A percentile compares a stretch with the other conserved stretches of the same genome.
Evolutionary conservation across 92 coral and sea anemone genomes (phyloP).

Genomic region (Umimayanthus kanabou): DNA sequence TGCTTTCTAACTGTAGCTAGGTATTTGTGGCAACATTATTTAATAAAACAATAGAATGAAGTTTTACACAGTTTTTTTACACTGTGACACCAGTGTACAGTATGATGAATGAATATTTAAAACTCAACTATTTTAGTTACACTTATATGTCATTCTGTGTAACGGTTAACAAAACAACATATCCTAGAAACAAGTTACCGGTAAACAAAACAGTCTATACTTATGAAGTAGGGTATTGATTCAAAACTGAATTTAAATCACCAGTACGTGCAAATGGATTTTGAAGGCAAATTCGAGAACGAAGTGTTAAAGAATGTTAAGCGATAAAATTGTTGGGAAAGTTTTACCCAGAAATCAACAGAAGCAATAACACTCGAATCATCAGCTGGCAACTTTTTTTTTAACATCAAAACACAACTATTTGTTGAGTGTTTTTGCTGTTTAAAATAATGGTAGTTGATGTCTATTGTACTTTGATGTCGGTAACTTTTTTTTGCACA

Average conservation of each 20-base stretch:
- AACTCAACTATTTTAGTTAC: neutral
- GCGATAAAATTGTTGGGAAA: too few relatives aligned
- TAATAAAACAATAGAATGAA: neutral
- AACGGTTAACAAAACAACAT: neutral
- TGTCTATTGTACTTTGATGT: too few relatives aligned
- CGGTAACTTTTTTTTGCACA: too few relatives aligned
- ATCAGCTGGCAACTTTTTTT: too few relatives aligned
- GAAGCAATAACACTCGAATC: too few relatives aligned
- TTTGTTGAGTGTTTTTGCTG: too few relatives aligned
- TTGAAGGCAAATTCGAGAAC: neutral
- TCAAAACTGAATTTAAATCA: constrained; percentile 9
- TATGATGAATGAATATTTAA: constrained; percentile 9
- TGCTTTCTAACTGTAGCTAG: constrained; percentile 17
- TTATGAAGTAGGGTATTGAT: constrained; percentile 10
- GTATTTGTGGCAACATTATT: neutral
- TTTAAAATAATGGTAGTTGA: too few relatives aligned
- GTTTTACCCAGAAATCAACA: too few relatives aligned
- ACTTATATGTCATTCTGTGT: constrained; percentile 13
- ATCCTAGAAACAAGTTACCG: neutral
- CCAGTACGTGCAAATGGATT: constrained; percentile 3
- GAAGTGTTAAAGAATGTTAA: too few relatives aligned
- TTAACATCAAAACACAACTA: too few relatives aligned
- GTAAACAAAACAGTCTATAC: constrained; percentile 3
- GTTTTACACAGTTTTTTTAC: neutral
- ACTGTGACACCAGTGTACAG: constrained; percentile 18